A percentile compares a stretch with the other conserved stretches of the same genome.
Evolutionary conservation across 2,797 vertebrate species (phyloP).

Genomic region (Scolopax bukidnonensis): DNA sequence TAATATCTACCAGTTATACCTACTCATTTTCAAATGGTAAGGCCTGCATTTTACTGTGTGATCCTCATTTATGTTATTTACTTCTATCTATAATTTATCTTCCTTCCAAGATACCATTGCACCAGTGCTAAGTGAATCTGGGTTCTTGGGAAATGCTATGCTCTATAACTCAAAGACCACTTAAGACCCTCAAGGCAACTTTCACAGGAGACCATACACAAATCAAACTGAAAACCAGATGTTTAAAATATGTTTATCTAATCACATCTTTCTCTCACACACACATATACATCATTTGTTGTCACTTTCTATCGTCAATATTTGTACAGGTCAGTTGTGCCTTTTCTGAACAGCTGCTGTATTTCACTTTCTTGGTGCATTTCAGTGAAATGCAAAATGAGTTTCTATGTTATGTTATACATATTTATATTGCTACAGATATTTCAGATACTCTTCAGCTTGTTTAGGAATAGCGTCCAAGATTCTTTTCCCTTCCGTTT

Average conservation of each 20-base stretch:
- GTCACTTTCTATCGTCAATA: neutral
- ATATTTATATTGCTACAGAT: neutral
- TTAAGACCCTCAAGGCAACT: neutral
- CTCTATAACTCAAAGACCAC: neutral
- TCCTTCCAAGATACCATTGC: neutral
- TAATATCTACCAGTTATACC: neutral
- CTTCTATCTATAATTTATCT: neutral
- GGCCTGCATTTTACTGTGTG: neutral
- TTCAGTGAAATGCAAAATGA: neutral
- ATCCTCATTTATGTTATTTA: neutral
- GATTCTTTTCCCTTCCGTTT: neutral
- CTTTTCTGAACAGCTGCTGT: neutral
- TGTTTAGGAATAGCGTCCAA: neutral
- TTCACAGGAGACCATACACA: neutral
- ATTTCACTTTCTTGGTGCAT: neutral
- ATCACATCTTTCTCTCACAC: neutral
- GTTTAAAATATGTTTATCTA: neutral
- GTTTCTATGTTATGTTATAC: neutral
- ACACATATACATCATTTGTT: neutral
- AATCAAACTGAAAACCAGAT: neutral
- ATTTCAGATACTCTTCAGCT: neutral
- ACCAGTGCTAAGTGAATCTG: neutral
- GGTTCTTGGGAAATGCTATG: neutral
- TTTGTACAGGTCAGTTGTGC: neutral
- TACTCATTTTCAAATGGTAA: neutral